Conservation (phyloP, 37 sponge, comb jelly and placozoan genomes). For the Spongilla lacustris region DNA sequence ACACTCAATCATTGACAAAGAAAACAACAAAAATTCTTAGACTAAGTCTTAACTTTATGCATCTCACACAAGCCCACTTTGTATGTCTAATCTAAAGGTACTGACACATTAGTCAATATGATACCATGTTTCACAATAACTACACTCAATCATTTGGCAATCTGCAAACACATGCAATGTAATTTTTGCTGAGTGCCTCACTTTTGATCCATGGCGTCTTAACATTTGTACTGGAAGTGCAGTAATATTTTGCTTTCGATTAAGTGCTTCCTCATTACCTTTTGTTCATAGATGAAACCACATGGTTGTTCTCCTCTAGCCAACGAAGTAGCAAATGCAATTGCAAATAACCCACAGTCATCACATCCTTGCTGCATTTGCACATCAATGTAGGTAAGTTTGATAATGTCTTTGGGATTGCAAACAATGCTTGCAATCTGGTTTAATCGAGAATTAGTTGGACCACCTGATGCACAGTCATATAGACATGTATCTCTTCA, state of each 20-base stretch:
- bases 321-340: conserved; percentile 40
- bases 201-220: neutral
- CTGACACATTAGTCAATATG: conserved; percentile 15
- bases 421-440: conserved; percentile 41
- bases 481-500: conserved; percentile 20
- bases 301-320: conserved; percentile 18
- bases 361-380: conserved; percentile 46
- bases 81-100: neutral
- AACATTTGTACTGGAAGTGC: conserved; percentile 8
- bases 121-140: conserved; percentile 20
- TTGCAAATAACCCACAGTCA: conserved; percentile 51
- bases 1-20: too few relatives aligned
- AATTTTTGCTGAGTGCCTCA: neutral
- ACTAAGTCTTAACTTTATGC: too few relatives aligned
- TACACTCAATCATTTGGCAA: too few relatives aligned
- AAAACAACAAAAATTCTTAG: too few relatives aligned
- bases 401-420: conserved; percentile 18
- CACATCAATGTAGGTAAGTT: conserved; percentile 5
- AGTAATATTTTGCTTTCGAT: neutral
- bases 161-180: neutral
- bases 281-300: conserved; percentile 14
- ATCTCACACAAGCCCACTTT: too few relatives aligned
- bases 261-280: conserved; percentile 39
- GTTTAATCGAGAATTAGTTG: neutral
- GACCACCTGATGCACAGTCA: conserved; percentile 11